These are phyloP conservation scores for Macropus fuliginosus DNA, from an alignment of 2,797 vertebrate genomes.

Conservation along the genomic window DNA sequence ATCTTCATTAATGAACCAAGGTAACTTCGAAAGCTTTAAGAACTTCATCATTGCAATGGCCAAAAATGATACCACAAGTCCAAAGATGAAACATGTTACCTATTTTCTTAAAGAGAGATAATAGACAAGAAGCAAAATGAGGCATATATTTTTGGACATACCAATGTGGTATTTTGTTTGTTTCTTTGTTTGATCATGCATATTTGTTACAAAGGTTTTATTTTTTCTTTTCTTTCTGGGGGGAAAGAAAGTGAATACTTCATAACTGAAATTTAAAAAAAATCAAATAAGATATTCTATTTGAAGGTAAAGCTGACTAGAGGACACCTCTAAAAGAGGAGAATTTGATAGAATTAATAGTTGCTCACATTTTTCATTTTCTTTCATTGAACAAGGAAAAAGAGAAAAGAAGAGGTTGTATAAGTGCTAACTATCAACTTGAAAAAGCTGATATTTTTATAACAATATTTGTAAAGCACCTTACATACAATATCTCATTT, in stretches of 20 bases:
- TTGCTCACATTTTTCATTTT: too few species aligned
- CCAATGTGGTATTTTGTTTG: neutral
- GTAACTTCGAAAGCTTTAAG: conserved; percentile 6
- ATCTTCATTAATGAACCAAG: conserved; percentile 15
- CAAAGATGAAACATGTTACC: neutral
- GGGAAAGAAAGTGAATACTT: neutral
- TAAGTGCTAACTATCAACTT: neutral
- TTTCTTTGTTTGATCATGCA: neutral
- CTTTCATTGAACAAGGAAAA: neutral
- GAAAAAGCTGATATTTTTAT: neutral
- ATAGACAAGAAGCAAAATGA: neutral
- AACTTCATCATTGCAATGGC: neutral
- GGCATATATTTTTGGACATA: neutral
- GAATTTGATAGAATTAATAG: too few species aligned
- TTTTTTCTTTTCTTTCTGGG: neutral
- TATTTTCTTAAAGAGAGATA: neutral
- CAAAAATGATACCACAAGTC: neutral
- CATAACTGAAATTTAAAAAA: neutral
- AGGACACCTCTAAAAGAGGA: too few species aligned
- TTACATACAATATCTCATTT: neutral
- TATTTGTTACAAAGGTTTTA: neutral
- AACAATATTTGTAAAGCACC: neutral
- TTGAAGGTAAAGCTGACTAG: too few species aligned
- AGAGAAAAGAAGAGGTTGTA: neutral
- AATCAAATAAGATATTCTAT: neutral